Evolutionary conservation across 2,113 vertebrate species (phyloP), one percentile per base, ranked within the genome.

Genomic region (Hemicordylus capensis): DNA sequence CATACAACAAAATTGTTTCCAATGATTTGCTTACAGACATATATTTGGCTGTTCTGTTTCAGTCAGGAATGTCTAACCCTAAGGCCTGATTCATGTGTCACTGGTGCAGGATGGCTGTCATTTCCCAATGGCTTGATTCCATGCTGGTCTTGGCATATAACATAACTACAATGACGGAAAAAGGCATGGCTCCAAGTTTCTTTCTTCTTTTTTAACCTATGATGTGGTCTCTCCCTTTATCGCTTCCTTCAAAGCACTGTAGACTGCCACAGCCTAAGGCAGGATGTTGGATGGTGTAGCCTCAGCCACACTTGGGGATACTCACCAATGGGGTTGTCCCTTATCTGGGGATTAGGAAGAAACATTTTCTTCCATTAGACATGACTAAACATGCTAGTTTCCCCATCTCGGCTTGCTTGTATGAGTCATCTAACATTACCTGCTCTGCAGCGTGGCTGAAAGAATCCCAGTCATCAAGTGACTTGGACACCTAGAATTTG

Each of bases 1-100:
- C 56, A 0, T 1, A 87, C 56, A 48, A 90, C 78, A 92, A 84
- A 48, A 76, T 0, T 66, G 63, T 73, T 86, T 83, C 74, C 81
- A 80, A 85, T 15, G 14, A 2, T 10, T 87, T 93, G 75, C 12
- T 42, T 90, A 88, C 87, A 85, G 85, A 44, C 63, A 51, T 44
- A 48, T 0, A 28, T 86, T 81, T 76, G 26, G 12, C 1, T 10
- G 1, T 0, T 37, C 86, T 73, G 76, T 42, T 72, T 51, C 90
- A 76, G 82, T n/a, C n/a, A n/a, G n/a, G n/a, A n/a, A n/a, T n/a
- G n/a, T n/a, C n/a, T 12, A 64, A 64, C 31, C 61, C 28, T 26
- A 11, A 31, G 26, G 28, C 12, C 48, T 51, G n/a, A 37, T 34
- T 67, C 34, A 67, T 39, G 4, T 31, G 4, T 67, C 22, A 69